These are phyloP conservation scores for Callimorpha dominula DNA, from an alignment of 2,888 invertebrate genomes.

Conservation along the genomic window DNA sequence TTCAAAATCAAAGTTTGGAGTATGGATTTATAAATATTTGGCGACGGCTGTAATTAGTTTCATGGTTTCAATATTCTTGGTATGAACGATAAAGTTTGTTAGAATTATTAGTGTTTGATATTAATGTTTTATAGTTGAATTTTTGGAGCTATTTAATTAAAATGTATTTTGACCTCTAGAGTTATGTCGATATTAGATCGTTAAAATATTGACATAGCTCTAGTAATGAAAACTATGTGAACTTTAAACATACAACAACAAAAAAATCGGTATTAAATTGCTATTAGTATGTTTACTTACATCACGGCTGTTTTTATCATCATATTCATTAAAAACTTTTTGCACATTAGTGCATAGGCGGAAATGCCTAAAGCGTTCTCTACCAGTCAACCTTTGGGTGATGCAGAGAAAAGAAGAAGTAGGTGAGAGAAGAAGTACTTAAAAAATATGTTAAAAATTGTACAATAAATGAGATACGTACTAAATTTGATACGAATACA, in stretches of 20 bases:
- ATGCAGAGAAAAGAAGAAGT: too few relatives aligned
- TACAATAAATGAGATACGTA: too few relatives aligned
- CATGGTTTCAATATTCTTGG: constrained; percentile 18
- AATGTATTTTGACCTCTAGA: neutral
- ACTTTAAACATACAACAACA: neutral
- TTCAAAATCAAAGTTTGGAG: constrained; percentile 36
- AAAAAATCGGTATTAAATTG: too few relatives aligned
- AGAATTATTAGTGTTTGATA: constrained; percentile 14
- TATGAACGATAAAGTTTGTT: constrained; percentile 24
- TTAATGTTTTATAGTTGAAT: constrained; percentile 12
- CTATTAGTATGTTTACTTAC: too few relatives aligned
- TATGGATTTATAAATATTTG: constrained; percentile 57
- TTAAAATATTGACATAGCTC: neutral
- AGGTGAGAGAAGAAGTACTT: too few relatives aligned
- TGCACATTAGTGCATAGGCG: too few relatives aligned
- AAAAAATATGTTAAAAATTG: too few relatives aligned
- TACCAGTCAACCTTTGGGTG: too few relatives aligned
- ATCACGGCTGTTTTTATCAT: too few relatives aligned
- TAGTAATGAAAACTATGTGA: neutral
- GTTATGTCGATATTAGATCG: neutral
- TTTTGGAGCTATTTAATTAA: constrained; percentile 1
- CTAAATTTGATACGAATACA: too few relatives aligned
- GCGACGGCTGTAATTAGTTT: constrained; percentile 43
- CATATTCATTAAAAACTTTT: too few relatives aligned
- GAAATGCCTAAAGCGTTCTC: too few relatives aligned